A percentile compares a stretch with the other conserved stretches of the same genome.
These are phyloP conservation scores for Dendrolimus punctatus DNA, from an alignment of 1,140 invertebrate species.

Conservation along the genomic window DNA sequence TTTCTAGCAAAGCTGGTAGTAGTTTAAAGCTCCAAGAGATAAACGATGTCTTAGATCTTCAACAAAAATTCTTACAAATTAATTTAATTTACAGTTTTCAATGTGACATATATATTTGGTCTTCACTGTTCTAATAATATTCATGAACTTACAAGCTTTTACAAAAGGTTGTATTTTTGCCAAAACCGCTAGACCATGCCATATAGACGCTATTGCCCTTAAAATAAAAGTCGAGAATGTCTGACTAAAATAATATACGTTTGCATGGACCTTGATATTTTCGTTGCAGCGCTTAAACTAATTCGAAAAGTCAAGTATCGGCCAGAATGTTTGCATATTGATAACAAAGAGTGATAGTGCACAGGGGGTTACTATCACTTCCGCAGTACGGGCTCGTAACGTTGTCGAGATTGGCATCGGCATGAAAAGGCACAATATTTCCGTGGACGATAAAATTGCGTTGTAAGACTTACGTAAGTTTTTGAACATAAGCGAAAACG, in stretches of 20 bases:
- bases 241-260: too few species aligned
- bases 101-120: too few species aligned
- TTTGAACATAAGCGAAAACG: conserved; percentile 5
- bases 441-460: background rate
- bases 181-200: too few species aligned
- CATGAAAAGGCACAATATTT: conserved; percentile 2
- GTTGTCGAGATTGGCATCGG: conserved; percentile 6
- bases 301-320: conserved; percentile 2
- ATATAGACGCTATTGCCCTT: too few species aligned
- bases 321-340: conserved; percentile 5
- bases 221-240: too few species aligned
- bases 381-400: conserved; percentile 3
- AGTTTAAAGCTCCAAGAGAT: conserved; percentile 27
- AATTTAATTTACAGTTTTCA: too few species aligned
- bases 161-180: too few species aligned
- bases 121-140: too few species aligned
- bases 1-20: conserved; percentile 54
- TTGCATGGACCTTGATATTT: too few species aligned
- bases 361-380: conserved; percentile 7
- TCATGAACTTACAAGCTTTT: too few species aligned
- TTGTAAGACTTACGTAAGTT: background rate
- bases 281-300: background rate
- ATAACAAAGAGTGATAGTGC: conserved; percentile 6
- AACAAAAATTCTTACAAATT: too few species aligned
- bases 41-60: background rate